Evolutionary conservation across 1,140 invertebrate genomes (phyloP), one percentile per base, ranked within the genome.

Genomic region (Drosophila littoralis): DNA sequence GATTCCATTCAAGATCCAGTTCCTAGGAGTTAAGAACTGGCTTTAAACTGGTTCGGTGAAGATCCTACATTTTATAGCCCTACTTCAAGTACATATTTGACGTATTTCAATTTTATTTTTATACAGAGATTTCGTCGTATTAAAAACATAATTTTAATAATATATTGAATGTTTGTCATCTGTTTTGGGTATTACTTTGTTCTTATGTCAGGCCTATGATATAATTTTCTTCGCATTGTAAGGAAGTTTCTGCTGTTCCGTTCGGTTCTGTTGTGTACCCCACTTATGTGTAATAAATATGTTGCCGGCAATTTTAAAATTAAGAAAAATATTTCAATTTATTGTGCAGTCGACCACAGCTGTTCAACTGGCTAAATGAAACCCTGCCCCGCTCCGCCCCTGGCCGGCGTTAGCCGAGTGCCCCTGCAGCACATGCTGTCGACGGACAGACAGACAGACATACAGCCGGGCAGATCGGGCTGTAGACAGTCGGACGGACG

Each of bases 301-400:
- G 82, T 84, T 81, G 82, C 60, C 82, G 50, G 78, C 82, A 78
- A 73, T 64, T 75, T 65, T 42, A 64, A 84, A 85, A 85, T 81
- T 61, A 42, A 59, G 48, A 73, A 74, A 81, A 74, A 77, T 81
- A 79, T 81, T 75, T 81, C 69, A 86, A 86, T 85, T 85, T 85
- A 68, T 80, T 71, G 63, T 64, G 65, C 35, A 36, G 15, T 17
- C 38, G 38, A 57, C 33, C 51, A 28, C 70, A 67, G 71, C 66
- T 75, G 72, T 15, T 57, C 55, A 59, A 59, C 54, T 75, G 80
- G 78, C 78, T 78, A 78, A 81, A 73, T 74, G 57, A n/a, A 15
- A 40, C 43, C 43, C 17, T 10, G 8, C 33, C 33, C 15, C 7
- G n/a, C 42, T 22, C 42, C 60, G 2, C n/a, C 12, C 22, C 17